Conservation (phyloP, 2,888 invertebrate species). For the Prenolepis imparis region DNA sequence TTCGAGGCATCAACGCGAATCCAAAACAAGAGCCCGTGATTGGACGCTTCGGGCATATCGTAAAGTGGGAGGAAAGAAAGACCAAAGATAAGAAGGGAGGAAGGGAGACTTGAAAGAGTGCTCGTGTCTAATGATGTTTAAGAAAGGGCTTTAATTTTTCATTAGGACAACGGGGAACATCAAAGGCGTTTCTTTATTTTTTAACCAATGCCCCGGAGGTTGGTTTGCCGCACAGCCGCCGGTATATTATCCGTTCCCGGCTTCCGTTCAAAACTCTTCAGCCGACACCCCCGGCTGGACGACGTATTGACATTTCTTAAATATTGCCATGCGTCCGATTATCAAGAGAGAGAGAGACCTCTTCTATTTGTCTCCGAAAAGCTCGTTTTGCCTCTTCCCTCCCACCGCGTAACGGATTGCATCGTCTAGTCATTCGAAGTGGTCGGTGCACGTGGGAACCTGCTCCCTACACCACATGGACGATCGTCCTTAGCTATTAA, state of each 20-base stretch:
- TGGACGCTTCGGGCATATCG: conserved; percentile 68
- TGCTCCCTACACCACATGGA: conserved; percentile 71
- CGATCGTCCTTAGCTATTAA: conserved; percentile 65
- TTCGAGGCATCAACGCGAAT: conserved; percentile 48
- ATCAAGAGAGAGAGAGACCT: conserved; percentile 64
- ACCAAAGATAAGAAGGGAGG: conserved; percentile 42
- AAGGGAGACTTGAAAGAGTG: conserved; percentile 79
- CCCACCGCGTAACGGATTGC: conserved; percentile 35
- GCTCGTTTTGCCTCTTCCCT: conserved; percentile 26
- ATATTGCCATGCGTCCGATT: conserved; percentile 80
- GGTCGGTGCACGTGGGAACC: conserved; percentile 72
- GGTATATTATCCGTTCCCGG: conserved; percentile 76
- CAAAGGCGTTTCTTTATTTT: conserved; percentile 85
- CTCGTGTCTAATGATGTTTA: conserved; percentile 86
- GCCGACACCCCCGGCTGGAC: conserved; percentile 57
- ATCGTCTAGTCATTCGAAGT: conserved; percentile 38
- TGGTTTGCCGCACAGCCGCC: conserved; percentile 70
- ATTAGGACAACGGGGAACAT: conserved; percentile 84
- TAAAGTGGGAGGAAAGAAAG: conserved; percentile 58
- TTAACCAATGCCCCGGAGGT: conserved; percentile 83
- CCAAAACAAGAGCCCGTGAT: conserved; percentile 64
- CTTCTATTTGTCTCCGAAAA: conserved; percentile 53
- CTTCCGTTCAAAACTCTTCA: conserved; percentile 74
- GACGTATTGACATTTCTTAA: conserved; percentile 85
- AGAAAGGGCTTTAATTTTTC: conserved; percentile 86